Evolutionary conservation across 1,140 invertebrate genomes (phyloP), one percentile per base, ranked within the genome.

Genomic region (Limonius californicus): DNA sequence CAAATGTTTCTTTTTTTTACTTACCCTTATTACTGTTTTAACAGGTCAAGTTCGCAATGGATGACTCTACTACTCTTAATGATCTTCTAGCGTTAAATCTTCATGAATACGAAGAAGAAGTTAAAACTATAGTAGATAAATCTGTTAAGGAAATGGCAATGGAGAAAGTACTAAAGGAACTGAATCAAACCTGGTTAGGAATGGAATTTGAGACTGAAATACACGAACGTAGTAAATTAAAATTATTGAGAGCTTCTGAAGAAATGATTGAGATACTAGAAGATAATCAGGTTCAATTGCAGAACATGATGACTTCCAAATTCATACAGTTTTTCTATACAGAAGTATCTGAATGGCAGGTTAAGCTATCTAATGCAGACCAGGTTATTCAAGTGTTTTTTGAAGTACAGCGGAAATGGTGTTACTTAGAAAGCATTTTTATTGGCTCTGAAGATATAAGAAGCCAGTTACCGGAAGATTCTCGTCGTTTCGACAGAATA

Each of bases 141-240:
- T 94, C 95, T 0, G 93, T 96, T 0, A 97, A 98, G 77, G 95
- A 98, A 82, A 95, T 95, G 91, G 92, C 91, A 4, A 98, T 97
- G 93, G 95, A 98, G 76, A 97, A 96, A 75, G 89, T 91, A 39
- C 80, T 98, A 16, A 83, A 90, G 64, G 95, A 98, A 72, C 78
- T 98, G 39, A 87, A 97, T 67, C 81, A 84, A 1, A 97, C 92
- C 0, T 98, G 95, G 95, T 88, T 90, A 12, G 82, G 83, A 12
- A 93, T 97, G 91, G 91, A 94, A 76, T 97, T 97, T 75, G 91
- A 96, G 76, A 88, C 91, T 76, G 94, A 97, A 76, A 78, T 84
- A 32, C 95, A 98, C 79, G 74, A 84, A 9, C 81, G 95, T 71
- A 98, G 95, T 21, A 85, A 87, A 23, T 89, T 88, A 63, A 86